phyloP scores from a whole-genome alignment of 1,140 invertebrate species.

The Papilio machaon region DNA sequence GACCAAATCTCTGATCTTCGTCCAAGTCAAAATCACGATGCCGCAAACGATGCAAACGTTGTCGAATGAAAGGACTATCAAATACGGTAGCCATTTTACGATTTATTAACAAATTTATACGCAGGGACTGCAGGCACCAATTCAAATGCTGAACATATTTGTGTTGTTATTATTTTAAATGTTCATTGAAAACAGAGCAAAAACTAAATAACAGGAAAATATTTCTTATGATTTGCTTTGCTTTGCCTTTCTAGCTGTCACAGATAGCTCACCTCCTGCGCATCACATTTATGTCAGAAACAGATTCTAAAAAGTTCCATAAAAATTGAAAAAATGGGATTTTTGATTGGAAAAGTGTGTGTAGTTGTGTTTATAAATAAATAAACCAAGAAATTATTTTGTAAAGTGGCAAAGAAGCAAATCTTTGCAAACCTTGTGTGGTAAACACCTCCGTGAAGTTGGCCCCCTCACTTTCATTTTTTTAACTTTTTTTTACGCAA shows the following conservation, averaged over 20 bases:
- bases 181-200: neutral
- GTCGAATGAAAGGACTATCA: constrained; percentile 84
- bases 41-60: constrained; percentile 83
- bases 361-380: neutral
- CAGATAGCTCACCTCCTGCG: constrained; percentile 8
- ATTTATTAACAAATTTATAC: constrained; percentile 39
- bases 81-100: constrained; percentile 84
- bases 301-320: neutral
- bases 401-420: too few relatives aligned
- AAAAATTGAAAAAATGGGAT: neutral
- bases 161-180: constrained; percentile 20
- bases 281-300: neutral
- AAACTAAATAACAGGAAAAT: constrained; percentile 25
- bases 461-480: too few relatives aligned
- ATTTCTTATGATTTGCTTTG: constrained; percentile 32
- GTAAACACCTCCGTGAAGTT: too few relatives aligned
- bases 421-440: too few relatives aligned
- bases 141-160: constrained; percentile 42
- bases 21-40: constrained; percentile 84
- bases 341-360: neutral
- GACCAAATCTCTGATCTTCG: constrained; percentile 83
- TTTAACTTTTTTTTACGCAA: too few relatives aligned
- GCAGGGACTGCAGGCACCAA: constrained; percentile 34
- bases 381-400: too few relatives aligned
- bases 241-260: constrained; percentile 31